Evolutionary conservation across 2,888 invertebrate species (phyloP).

Genomic region (Tortrix viridana): DNA sequence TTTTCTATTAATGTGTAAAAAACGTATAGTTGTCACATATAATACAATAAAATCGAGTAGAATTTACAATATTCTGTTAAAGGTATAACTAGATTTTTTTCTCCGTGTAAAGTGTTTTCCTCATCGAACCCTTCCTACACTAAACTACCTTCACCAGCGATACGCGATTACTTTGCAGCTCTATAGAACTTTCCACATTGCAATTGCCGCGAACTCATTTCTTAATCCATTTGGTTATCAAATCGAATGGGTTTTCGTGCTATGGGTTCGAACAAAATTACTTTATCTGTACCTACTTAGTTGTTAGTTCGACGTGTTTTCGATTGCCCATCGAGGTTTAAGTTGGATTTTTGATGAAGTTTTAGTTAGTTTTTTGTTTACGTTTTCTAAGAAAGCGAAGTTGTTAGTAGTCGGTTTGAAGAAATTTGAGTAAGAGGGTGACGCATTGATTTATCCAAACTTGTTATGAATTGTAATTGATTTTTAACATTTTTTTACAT

Average conservation of each 20-base stretch:
- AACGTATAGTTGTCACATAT: too few species aligned
- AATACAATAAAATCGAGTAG: too few species aligned
- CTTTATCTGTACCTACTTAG: slow-evolving; percentile 29
- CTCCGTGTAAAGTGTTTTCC: background rate
- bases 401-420: background rate
- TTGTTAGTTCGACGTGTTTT: slow-evolving; percentile 26
- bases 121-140: background rate
- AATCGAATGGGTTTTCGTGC: too few species aligned
- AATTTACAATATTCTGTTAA: too few species aligned
- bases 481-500: too few species aligned
- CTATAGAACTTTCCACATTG: slow-evolving; percentile 40
- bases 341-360: slow-evolving; percentile 31
- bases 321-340: slow-evolving; percentile 25
- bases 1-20: too few species aligned
- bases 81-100: too few species aligned
- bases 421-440: too few species aligned
- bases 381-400: slow-evolving; percentile 3
- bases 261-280: slow-evolving; percentile 44
- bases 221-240: too few species aligned
- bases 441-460: too few species aligned
- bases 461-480: too few species aligned
- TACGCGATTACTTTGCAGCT: slow-evolving; percentile 55
- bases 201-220: too few species aligned
- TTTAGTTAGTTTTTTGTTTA: slow-evolving; percentile 20
- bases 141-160: slow-evolving; percentile 45